Percentiles rank a stretch among this genome's conserved stretches.
These are phyloP conservation scores for Drosophila teissieri DNA, from an alignment of 1,140 invertebrate species.

Conservation along the genomic window DNA sequence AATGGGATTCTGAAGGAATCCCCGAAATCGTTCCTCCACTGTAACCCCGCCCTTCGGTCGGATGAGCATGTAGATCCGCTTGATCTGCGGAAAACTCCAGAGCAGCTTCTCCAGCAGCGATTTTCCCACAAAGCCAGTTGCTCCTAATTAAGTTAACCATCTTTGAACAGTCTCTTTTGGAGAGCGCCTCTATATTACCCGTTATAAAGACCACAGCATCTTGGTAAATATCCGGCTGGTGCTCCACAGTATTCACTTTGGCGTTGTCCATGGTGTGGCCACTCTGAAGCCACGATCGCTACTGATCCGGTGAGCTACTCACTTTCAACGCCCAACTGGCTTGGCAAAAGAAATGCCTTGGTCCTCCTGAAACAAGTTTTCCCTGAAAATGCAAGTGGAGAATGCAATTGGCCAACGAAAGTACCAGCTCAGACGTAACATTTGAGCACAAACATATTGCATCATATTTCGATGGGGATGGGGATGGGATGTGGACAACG, in stretches of 20 bases:
- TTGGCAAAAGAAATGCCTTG: slow-evolving; percentile 59
- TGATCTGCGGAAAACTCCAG: slow-evolving; percentile 88
- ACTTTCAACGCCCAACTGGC: slow-evolving; percentile 48
- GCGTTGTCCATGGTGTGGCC: slow-evolving; percentile 42
- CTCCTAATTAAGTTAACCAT: slow-evolving; percentile 34
- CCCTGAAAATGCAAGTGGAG: slow-evolving; percentile 37
- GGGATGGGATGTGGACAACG: neutral
- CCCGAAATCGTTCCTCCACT: slow-evolving; percentile 68
- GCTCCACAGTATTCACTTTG: slow-evolving; percentile 18
- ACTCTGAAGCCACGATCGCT: slow-evolving; percentile 46
- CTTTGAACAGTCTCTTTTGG: neutral
- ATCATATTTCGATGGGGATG: slow-evolving; percentile 22
- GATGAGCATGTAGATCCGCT: slow-evolving; percentile 88
- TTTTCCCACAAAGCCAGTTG: slow-evolving; percentile 87
- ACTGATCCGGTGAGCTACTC: slow-evolving; percentile 40
- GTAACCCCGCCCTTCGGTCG: slow-evolving; percentile 86
- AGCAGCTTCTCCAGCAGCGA: slow-evolving; percentile 90
- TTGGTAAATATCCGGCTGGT: slow-evolving; percentile 60
- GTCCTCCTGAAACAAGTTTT: slow-evolving; percentile 78
- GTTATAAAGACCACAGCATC: slow-evolving; percentile 81
- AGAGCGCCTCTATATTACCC: slow-evolving; percentile 33
- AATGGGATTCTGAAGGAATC: slow-evolving; percentile 72
- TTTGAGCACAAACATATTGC: slow-evolving; percentile 21
- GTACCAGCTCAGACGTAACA: slow-evolving; percentile 52
- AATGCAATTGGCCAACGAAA: slow-evolving; percentile 32